Percentiles rank a stretch among this genome's conserved stretches.
These are phyloP conservation scores for Penaeus monodon DNA, from an alignment of 2,888 invertebrate species.

Conservation along the genomic window DNA sequence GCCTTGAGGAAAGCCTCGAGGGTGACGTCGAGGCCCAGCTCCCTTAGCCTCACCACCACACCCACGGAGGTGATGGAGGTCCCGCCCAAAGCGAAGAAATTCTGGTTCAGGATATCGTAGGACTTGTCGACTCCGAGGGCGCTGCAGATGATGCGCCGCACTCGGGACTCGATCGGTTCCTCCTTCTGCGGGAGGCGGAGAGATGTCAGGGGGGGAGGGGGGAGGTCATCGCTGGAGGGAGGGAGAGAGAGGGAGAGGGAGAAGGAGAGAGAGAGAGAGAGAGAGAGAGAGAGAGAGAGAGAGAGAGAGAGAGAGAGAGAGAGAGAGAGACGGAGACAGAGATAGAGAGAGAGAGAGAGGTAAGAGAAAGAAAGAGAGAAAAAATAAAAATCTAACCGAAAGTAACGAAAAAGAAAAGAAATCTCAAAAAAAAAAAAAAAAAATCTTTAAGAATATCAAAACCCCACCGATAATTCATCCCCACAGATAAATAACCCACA, in stretches of 20 bases:
- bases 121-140: constrained; percentile 67
- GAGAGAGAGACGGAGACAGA: too few relatives aligned
- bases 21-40: constrained; percentile 74
- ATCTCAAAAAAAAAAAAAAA: not conserved
- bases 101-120: constrained; percentile 77
- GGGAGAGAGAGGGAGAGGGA: too few relatives aligned
- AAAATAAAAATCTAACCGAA: too few relatives aligned
- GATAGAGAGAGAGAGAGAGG: too few relatives aligned
- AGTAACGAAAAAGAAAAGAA: not conserved
- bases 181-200: constrained; percentile 43
- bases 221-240: not conserved
- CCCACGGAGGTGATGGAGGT: constrained; percentile 88
- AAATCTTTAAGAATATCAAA: too few relatives aligned
- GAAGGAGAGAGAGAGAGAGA: not conserved
- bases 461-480: too few relatives aligned
- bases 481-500: too few relatives aligned
- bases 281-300: not conserved
- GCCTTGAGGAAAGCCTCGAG: constrained; percentile 58
- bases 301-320: too few relatives aligned
- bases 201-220: not conserved
- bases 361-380: too few relatives aligned
- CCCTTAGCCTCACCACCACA: constrained; percentile 82
- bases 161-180: constrained; percentile 56
- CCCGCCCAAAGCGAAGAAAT: constrained; percentile 88
- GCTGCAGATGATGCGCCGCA: constrained; percentile 45